Percentiles rank a stretch among this genome's conserved stretches.
These are phyloP conservation scores for Meandrina meandrites DNA, from an alignment of 92 coral and sea anemone species.

Conservation along the genomic window DNA sequence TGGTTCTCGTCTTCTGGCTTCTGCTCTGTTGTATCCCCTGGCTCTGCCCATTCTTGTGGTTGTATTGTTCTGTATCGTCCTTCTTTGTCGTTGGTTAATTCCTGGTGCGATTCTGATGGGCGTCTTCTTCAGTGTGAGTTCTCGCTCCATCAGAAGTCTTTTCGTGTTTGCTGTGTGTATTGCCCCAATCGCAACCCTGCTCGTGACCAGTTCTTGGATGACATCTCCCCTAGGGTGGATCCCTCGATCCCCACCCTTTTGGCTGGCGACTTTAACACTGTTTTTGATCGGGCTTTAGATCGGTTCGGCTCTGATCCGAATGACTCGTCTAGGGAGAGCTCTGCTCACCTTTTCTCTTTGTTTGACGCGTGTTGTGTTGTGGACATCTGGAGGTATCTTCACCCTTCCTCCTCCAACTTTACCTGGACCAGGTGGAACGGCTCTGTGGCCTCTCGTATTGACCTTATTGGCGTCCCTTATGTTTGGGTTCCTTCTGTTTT, in stretches of 20 bases:
- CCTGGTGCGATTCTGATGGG: background rate
- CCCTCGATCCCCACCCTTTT: background rate
- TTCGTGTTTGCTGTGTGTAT: background rate
- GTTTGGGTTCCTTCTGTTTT: background rate
- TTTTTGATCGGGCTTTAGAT: background rate
- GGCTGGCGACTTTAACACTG: conserved; percentile 17
- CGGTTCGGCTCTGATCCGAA: background rate
- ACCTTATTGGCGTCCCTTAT: conserved; percentile 39
- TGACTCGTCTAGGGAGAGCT: background rate
- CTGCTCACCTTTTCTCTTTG: background rate
- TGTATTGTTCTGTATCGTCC: background rate
- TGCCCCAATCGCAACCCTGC: conserved; percentile 41
- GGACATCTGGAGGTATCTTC: conserved; percentile 33
- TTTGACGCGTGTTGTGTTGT: background rate
- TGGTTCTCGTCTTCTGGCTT: conserved; percentile 37
- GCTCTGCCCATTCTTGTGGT: background rate
- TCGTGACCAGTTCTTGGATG: background rate
- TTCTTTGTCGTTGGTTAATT: background rate
- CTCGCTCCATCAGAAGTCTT: no score
- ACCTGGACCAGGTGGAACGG: conserved; percentile 46
- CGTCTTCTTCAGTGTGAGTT: background rate
- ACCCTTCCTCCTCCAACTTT: conserved; percentile 1
- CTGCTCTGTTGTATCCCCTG: background rate
- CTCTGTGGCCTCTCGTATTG: conserved; percentile 38
- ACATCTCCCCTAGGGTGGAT: background rate